These are phyloP conservation scores for Silurus asotus DNA, from an alignment of 2,113 vertebrate genomes.

Conservation along the genomic window DNA sequence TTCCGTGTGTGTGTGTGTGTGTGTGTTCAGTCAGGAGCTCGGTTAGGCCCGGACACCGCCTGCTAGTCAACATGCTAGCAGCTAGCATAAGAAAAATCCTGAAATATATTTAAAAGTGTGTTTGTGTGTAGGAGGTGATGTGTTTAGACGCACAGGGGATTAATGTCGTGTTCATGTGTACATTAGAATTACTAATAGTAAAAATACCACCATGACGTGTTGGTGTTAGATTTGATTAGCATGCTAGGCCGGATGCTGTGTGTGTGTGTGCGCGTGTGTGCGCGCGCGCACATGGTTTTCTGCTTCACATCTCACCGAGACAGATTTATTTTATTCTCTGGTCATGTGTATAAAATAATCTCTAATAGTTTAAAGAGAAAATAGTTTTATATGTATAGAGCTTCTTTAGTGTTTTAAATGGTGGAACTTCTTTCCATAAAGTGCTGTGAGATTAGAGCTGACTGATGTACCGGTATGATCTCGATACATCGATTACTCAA, in stretches of 20 bases:
- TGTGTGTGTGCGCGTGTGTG: background rate
- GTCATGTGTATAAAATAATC: too few species aligned
- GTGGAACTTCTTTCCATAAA: too few species aligned
- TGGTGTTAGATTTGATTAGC: background rate
- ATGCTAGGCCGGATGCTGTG: conserved; percentile 12
- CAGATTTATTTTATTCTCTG: too few species aligned
- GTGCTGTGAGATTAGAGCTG: too few species aligned
- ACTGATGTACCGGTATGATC: too few species aligned
- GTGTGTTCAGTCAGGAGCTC: background rate
- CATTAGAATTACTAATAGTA: too few species aligned
- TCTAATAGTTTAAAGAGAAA: background rate
- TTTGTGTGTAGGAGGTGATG: background rate
- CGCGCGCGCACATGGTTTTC: background rate
- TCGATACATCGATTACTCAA: too few species aligned
- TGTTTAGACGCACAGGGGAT: rapidly evolving
- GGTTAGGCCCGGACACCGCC: background rate
- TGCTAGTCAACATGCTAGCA: background rate
- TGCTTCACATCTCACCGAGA: background rate
- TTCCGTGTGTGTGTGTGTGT: background rate
- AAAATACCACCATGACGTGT: background rate
- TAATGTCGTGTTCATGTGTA: background rate
- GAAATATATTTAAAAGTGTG: too few species aligned
- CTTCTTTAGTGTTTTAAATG: too few species aligned
- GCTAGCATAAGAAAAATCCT: background rate
- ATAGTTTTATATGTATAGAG: too few species aligned